Conservation (phyloP, 2,888 invertebrate species). For the Andrena trimmerana region DNA sequence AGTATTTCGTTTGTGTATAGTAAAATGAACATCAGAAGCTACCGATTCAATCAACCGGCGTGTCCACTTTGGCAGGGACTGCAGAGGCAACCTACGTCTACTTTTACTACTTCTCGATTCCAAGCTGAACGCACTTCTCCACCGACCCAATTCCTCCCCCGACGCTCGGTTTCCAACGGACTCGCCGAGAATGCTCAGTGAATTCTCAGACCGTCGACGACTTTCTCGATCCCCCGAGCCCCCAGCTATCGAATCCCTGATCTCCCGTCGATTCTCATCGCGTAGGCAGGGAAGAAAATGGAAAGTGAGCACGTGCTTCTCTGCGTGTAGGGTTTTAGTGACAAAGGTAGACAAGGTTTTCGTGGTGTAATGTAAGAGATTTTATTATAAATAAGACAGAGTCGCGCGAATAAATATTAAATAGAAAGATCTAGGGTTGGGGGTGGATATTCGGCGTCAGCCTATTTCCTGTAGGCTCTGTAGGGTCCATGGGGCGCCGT, state of each 20-base stretch:
- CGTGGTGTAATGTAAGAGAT: conserved; percentile 63
- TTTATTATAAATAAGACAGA: conserved; percentile 77
- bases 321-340: conserved; percentile 1
- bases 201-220: conserved; percentile 15
- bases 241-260: neutral
- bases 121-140: neutral
- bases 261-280: conserved; percentile 30
- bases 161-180: conserved; percentile 3
- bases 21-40: neutral
- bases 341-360: conserved; percentile 42
- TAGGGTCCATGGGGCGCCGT: conserved; percentile 82
- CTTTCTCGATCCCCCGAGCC: conserved; percentile 30
- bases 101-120: conserved; percentile 16
- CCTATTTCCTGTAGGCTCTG: conserved; percentile 81
- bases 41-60: neutral
- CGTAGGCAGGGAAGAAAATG: conserved; percentile 37
- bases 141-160: conserved; percentile 13
- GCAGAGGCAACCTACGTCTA: neutral
- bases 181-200: neutral
- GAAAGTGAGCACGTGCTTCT: conserved; percentile 33
- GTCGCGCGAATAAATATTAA: conserved; percentile 77
- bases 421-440: conserved; percentile 54
- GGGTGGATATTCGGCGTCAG: conserved; percentile 10
- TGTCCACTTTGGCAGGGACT: neutral
- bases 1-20: neutral